A percentile compares a stretch with the other conserved stretches of the same genome.
Conservation (phyloP, 2,113 vertebrate species). For the Pseudonaja textilis region DNA sequence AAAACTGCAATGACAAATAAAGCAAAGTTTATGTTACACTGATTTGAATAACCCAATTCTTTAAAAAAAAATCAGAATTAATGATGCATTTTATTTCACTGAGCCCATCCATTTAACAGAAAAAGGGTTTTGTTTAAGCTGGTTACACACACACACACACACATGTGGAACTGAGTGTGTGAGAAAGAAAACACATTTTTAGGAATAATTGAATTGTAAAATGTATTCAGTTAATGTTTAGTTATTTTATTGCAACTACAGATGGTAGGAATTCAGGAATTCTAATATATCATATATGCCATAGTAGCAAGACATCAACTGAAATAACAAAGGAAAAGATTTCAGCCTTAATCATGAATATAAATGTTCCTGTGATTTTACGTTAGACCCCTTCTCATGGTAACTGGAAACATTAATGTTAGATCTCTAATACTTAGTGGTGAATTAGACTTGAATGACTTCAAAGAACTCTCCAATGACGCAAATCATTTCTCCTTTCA, state of each 20-base stretch:
- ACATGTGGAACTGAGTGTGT: neutral
- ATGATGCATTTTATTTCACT: neutral
- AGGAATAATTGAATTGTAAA: constrained; percentile 24
- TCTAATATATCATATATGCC: constrained; percentile 2
- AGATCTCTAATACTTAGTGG: constrained; percentile 22
- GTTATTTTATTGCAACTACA: constrained; percentile 29
- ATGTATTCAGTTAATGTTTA: constrained; percentile 45
- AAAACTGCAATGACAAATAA: neutral
- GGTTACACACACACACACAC: neutral
- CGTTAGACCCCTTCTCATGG: neutral
- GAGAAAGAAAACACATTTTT: neutral
- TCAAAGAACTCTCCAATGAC: constrained; percentile 24
- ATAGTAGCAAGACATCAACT: neutral
- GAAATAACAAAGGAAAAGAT: constrained; percentile 14
- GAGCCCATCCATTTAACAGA: neutral
- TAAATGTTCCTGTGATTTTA: constrained; percentile 35
- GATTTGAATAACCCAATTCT: neutral
- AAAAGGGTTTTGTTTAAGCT: neutral
- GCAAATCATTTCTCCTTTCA: constrained; percentile 20
- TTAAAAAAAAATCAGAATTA: neutral
- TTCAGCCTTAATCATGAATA: constrained; percentile 41
- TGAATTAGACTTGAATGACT: constrained; percentile 43
- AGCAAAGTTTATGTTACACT: neutral
- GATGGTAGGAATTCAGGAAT: neutral
- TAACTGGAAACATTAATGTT: constrained; percentile 28